Base-by-base conservation (phyloP, 2,888 invertebrate species). In the Mactromeris polynyma region DNA sequence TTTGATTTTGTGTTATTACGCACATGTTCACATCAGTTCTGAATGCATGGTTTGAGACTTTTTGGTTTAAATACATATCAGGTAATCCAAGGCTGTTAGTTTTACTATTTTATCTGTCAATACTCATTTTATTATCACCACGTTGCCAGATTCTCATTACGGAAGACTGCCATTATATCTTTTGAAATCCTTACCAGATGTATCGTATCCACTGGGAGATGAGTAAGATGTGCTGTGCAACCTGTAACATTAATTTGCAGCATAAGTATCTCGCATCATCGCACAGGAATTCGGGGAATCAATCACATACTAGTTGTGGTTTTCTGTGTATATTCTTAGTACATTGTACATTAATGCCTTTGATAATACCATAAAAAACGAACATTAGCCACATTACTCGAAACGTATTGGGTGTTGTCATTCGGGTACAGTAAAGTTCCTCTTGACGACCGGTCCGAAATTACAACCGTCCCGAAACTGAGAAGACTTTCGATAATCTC, bases 121-220 rank as follows among this genome's bases (percentile, higher is more conserved):
- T 1, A 64, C 26, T 64, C 6, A 3, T n/a, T 64, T 26, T 64
- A 26, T 64, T 64, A 64, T 64, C 58, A 64, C n/a, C n/a, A 26
- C 58, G 58, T 64, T 64, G 58, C 58, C 26, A 64, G 58, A 64
- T 64, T 26, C 58, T n/a, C 58, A 64, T 64, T 64, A 64, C 58
- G 58, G 58, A 26, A 64, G 58, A 64, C 6, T 64, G 58, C n/a
- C 26, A 26, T 26, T 64, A 26, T 64, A 64, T 64, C 58, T 64
- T 7, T n/a, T 64, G 58, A 64, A 26, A 64, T 26, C 26, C 58
- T 26, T 64, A 64, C 58, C 58, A 64, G 58, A 64, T 11, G 26
- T 26, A n/a, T 64, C 26, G 58, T 26, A 26, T 64, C 58, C 58
- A 9, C 26, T 6, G 58, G 58, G 58, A 64, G 58, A 64, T n/a